Conservation (phyloP, 1,140 invertebrate species). For the Cheumatopsyche charites region DNA sequence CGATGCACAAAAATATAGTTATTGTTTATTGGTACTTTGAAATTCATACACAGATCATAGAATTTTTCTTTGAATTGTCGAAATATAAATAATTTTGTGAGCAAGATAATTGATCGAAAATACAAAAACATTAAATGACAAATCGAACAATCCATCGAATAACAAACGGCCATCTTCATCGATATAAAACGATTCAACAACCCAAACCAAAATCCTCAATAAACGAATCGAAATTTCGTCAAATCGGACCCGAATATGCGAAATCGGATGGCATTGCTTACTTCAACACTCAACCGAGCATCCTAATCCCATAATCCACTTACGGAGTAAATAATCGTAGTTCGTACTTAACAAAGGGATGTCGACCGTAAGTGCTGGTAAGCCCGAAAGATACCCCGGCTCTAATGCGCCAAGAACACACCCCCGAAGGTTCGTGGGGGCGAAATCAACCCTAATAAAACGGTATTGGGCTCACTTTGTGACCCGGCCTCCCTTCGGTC, state of each 20-base stretch:
- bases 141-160: too few relatives aligned
- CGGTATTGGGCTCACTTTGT: constrained; percentile 32
- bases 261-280: constrained; percentile 23
- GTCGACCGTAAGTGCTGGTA: constrained; percentile 14
- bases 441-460: constrained; percentile 39
- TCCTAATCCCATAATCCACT: constrained; percentile 42
- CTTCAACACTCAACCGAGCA: constrained; percentile 33
- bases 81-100: too few relatives aligned
- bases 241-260: not conserved
- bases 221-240: too few relatives aligned
- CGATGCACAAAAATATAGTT: too few relatives aligned
- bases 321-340: constrained; percentile 45
- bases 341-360: constrained; percentile 36
- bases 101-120: too few relatives aligned
- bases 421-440: constrained; percentile 8
- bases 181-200: too few relatives aligned
- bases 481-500: constrained; percentile 11
- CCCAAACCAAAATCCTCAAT: too few relatives aligned
- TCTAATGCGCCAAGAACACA: constrained; percentile 1
- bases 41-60: too few relatives aligned
- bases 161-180: too few relatives aligned
- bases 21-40: too few relatives aligned
- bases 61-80: too few relatives aligned
- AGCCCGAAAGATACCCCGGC: constrained; percentile 18
- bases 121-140: too few relatives aligned